Base-by-base conservation (phyloP, 2,797 vertebrate species). In the Aulostomus chinensis region DNA sequence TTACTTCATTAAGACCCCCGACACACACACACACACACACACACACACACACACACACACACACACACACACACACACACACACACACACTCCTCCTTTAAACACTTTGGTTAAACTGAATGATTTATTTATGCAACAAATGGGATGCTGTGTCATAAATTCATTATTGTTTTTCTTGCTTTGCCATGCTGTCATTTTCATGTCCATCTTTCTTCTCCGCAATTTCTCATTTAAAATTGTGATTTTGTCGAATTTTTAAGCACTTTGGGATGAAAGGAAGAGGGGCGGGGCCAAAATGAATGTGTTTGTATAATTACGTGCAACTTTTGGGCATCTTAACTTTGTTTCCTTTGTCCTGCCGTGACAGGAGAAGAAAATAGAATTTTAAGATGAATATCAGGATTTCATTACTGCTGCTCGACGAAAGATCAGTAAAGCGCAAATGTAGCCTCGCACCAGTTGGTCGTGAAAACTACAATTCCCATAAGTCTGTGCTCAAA, bases 1-100 rank as follows among this genome's bases (percentile, higher is more conserved):
- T 15, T 47, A 15, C 51, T 76, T 84, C 72, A 70, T 81, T 81
- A 79, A 64, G 9, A 31, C 63, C 52, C 41, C 42, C 30, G 33
- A 31, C 47, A 39, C 45, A 48, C 37, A n/a, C n/a, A n/a, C n/a
- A n/a, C n/a, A n/a, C n/a, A n/a, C n/a, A n/a, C n/a, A n/a, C 31
- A 24, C 53, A 32, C 51, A 31, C 49, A 36, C 42, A 12, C 29
- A 18, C 20, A 36, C 24, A 53, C 36, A 60, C 34, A 51, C 52
- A 74, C 31, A 24, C 53, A 32, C 51, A 31, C 49, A 32, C 51
- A 31, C 49, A 36, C 42, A 12, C 29, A 18, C 20, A 36, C 24
- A 53, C 36, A 60, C 34, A 51, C 52, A 74, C 31, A 24, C 53
- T 32, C 15, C 17, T 39, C 13, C 14, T 13, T 25, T 16, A 3